Evolutionary conservation across 2,888 invertebrate species (phyloP), one percentile per base, ranked within the genome.

Genomic region (Dioctria linearis): DNA sequence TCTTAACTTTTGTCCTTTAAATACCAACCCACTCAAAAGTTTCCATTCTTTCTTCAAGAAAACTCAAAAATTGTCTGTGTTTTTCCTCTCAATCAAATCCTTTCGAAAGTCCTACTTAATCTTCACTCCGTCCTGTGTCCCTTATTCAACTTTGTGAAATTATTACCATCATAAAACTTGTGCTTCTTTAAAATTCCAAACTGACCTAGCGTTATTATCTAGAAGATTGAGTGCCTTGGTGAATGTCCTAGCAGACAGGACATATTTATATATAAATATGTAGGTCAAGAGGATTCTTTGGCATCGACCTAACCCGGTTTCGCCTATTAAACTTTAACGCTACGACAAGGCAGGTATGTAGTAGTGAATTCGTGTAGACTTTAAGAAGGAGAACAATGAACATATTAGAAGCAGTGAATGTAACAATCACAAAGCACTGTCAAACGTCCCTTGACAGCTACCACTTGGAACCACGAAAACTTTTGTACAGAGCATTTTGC

Each of bases 381-480:
- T 8, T n/a, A 63, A 63, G 63, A 9, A 63, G 3, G 39, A 6
- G 6, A 39, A 40, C 59, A n/a, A 59, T 8, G 59, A 25, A 59
- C n/a, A 59, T 59, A 59, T 59, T 59, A 13, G 5, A 13, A 59
- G 13, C 59, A 59, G 11, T 8, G 37, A 39, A 37, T 9, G 8
- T 8, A 37, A 63, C 4, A 11, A 63, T 63, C 63, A 63, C 37
- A 63, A 73, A 80, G 71, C 61, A 71, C 65, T 71, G 69, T 80
- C 80, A 63, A 80, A 69, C 63, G 71, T 59, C 49, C 69, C 46
- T 51, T 80, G 46, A 71, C 71, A 80, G 37, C 63, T 80, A 43
- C 57, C 42, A n/a, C 42, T 54, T 54, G 63, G 71, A 73, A 80
- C 71, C 71, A 80, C 71, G 46, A 80, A 63, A 80, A 63, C 59